Evolutionary conservation across 2,888 invertebrate genomes (phyloP).

Genomic region (Eurytoma adleriae): DNA sequence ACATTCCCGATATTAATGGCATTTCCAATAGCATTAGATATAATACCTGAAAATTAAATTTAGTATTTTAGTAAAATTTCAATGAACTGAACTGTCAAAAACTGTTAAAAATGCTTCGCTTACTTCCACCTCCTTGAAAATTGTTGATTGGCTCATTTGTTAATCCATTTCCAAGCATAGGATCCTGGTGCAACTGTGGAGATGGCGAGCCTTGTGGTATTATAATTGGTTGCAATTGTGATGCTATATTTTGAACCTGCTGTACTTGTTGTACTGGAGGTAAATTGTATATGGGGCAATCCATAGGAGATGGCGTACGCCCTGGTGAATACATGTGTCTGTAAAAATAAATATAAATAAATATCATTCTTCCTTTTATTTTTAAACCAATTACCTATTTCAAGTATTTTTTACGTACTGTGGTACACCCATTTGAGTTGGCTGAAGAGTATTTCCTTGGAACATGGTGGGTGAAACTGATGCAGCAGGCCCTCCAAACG

Average conservation of each 20-base stretch:
- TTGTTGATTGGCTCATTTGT: conserved; percentile 1
- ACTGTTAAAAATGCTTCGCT: background rate
- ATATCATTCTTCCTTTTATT: conserved; percentile 1
- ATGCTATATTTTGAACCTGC: conserved; percentile 45
- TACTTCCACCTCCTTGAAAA: conserved; percentile 24
- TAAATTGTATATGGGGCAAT: conserved; percentile 62
- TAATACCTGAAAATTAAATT: conserved; percentile 35
- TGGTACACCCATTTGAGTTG: conserved; percentile 28
- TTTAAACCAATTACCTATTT: background rate
- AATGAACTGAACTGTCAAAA: background rate
- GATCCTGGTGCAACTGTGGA: conserved; percentile 35
- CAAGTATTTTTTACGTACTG: conserved; percentile 20
- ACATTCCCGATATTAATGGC: conserved; percentile 41
- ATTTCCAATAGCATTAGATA: conserved; percentile 50
- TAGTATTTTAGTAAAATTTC: background rate
- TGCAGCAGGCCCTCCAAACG: conserved; percentile 58
- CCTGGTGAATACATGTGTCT: conserved; percentile 66
- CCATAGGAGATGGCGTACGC: conserved; percentile 68
- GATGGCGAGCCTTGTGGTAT: conserved; percentile 40
- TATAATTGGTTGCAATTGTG: conserved; percentile 48
- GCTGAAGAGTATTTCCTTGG: conserved; percentile 51
- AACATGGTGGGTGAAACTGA: conserved; percentile 62
- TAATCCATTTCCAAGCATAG: background rate
- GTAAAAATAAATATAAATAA: conserved; percentile 36
- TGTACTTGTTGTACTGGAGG: conserved; percentile 60